Conservation (phyloP, 2,888 invertebrate genomes). For the Tipula helvola region DNA sequence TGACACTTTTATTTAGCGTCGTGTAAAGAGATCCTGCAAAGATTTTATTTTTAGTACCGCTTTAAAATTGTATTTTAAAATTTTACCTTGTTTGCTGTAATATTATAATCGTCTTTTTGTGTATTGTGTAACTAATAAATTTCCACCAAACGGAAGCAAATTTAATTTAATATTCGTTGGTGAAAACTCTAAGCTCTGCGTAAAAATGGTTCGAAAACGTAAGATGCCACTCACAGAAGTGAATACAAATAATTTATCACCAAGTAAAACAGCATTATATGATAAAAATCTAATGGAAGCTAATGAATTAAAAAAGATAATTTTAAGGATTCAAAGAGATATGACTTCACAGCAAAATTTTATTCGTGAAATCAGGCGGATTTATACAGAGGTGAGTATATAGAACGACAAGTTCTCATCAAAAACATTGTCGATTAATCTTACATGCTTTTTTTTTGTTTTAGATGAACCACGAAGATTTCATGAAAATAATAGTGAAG, state of each 20-base stretch:
- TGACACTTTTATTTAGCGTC: too few species aligned
- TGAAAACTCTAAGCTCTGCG: too few species aligned
- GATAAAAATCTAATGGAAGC: conserved; percentile 19
- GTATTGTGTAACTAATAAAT: background rate
- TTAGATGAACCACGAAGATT: conserved; percentile 43
- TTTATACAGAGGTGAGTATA: conserved; percentile 45
- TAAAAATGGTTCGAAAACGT: conserved; percentile 17
- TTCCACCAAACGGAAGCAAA: too few species aligned
- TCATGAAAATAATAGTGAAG: conserved; percentile 49
- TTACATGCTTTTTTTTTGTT: conserved; percentile 20
- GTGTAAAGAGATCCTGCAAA: too few species aligned
- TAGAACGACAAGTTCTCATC: background rate
- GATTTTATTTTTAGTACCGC: too few species aligned
- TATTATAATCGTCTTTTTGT: background rate
- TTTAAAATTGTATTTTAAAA: too few species aligned
- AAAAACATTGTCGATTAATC: background rate
- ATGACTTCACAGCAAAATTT: conserved; percentile 52
- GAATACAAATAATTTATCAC: conserved; percentile 17
- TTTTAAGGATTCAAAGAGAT: conserved; percentile 50
- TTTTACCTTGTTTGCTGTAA: too few species aligned
- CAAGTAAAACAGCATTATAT: background rate
- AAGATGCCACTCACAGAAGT: conserved; percentile 19
- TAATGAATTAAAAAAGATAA: conserved; percentile 32
- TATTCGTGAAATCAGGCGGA: conserved; percentile 45
- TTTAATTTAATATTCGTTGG: too few species aligned